Conservation (phyloP, 2,888 invertebrate genomes). For the Chalcosyrphus nemorum region DNA sequence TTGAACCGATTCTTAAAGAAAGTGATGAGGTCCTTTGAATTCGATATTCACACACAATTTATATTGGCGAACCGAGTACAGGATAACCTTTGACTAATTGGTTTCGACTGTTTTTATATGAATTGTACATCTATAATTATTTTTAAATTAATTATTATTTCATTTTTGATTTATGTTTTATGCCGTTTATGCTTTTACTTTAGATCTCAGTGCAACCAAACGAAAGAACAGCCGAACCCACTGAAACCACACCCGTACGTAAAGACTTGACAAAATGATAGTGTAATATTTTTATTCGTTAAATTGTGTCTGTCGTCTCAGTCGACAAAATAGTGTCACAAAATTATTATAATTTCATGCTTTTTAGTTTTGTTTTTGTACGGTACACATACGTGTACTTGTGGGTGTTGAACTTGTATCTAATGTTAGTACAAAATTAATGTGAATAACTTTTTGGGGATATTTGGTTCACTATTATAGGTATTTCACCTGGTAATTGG, state of each 20-base stretch:
- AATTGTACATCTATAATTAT: not conserved
- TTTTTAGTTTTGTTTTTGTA: constrained; percentile 12
- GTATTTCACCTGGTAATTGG: constrained; percentile 13
- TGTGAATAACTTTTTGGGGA: constrained; percentile 38
- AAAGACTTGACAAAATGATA: constrained; percentile 74
- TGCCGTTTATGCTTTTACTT: constrained; percentile 82
- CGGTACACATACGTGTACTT: not conserved
- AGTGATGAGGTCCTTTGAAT: too few species aligned
- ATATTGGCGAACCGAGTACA: too few species aligned
- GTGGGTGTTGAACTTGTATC: constrained; percentile 3
- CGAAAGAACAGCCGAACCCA: constrained; percentile 83
- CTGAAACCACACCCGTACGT: constrained; percentile 83
- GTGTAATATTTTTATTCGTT: constrained; percentile 25
- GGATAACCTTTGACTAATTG: too few species aligned
- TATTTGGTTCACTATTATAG: constrained; percentile 13
- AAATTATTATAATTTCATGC: constrained; percentile 23
- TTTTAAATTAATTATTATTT: constrained; percentile 6
- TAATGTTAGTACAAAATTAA: not conserved
- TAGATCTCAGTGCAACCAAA: constrained; percentile 86
- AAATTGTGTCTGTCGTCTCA: constrained; percentile 22
- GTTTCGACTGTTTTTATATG: too few species aligned
- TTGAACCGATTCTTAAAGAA: too few species aligned
- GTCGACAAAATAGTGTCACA: constrained; percentile 17
- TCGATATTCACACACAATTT: too few species aligned
- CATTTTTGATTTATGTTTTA: constrained; percentile 30